Percentiles rank a stretch among this genome's conserved stretches.
Conservation (phyloP, 2,797 vertebrate species). For the Dendrocincla tyrannina region DNA sequence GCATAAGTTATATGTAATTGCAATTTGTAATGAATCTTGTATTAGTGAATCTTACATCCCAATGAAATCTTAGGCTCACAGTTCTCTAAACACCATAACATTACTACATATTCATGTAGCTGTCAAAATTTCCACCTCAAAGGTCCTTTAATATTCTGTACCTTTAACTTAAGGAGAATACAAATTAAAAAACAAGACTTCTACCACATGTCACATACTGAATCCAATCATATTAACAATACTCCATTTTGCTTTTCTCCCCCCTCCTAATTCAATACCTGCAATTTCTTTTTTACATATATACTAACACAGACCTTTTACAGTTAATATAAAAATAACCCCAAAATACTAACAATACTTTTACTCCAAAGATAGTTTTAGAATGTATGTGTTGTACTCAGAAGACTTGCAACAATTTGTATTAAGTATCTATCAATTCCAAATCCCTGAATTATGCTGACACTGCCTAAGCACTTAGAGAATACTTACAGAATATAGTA, state of each 20-base stretch:
- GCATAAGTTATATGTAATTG: not conserved
- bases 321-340: not conserved
- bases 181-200: not conserved
- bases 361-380: not conserved
- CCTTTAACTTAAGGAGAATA: not conserved
- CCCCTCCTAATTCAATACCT: not conserved
- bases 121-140: not conserved
- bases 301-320: not conserved
- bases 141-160: not conserved
- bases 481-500: conserved; percentile 93
- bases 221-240: not conserved
- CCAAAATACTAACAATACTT: not conserved
- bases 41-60: not conserved
- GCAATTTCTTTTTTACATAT: not conserved
- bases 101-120: not conserved
- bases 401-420: not conserved
- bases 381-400: not conserved
- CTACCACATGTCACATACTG: not conserved
- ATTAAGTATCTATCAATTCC: not conserved
- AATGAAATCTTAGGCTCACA: not conserved
- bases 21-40: not conserved
- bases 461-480: not conserved
- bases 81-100: not conserved
- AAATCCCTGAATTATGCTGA: not conserved
- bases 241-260: not conserved